Conservation (phyloP, 2,113 vertebrate genomes). For the Paradisaea rubra region DNA sequence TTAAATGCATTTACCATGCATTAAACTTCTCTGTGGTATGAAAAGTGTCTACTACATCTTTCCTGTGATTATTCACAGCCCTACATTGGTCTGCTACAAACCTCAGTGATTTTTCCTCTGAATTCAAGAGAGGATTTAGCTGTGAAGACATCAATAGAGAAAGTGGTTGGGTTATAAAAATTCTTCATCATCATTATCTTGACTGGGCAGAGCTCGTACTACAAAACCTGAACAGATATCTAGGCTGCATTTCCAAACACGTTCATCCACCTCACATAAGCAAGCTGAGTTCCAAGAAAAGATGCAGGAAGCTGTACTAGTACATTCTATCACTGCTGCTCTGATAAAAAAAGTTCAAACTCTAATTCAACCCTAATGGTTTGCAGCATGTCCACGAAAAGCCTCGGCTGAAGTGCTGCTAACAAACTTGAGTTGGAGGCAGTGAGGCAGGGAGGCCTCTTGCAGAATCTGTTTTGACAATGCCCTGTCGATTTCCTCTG, state of each 20-base stretch:
- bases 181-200: not conserved
- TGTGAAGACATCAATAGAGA: not conserved
- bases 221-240: not conserved
- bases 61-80: not conserved
- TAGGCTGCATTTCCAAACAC: not conserved
- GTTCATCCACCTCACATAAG: not conserved
- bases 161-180: not conserved
- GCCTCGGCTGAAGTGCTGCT: not conserved
- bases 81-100: not conserved
- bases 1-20: not conserved
- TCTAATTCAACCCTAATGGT: not conserved
- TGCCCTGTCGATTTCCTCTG: not conserved
- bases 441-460: not conserved
- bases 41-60: not conserved
- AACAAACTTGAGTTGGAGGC: not conserved
- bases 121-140: not conserved
- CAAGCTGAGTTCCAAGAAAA: not conserved
- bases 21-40: not conserved
- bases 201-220: not conserved
- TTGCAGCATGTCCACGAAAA: not conserved
- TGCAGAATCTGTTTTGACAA: not conserved
- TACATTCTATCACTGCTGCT: not conserved
- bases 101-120: not conserved
- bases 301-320: not conserved
- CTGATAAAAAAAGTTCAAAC: not conserved